Percentiles rank a stretch among this genome's conserved stretches.
phyloP scores from a whole-genome alignment of 2,113 vertebrate genomes.

The Microtus oregoni region DNA sequence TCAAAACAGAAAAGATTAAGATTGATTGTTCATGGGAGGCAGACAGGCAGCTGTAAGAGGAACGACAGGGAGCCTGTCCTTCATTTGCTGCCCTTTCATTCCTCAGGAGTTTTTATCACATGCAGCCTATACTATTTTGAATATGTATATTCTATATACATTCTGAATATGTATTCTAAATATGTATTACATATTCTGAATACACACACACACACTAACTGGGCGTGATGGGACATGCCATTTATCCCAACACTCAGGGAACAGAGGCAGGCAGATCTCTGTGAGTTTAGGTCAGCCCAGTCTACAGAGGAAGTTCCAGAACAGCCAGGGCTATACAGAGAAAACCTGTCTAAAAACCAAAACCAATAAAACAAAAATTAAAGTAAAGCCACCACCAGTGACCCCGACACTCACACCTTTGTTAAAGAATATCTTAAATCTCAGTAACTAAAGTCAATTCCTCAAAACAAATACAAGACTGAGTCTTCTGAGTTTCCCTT shows the following conservation, averaged over 20 bases:
- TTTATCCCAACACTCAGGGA: background rate
- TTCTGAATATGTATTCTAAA: background rate
- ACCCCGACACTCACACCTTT: background rate
- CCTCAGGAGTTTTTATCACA: background rate
- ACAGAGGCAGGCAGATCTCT: background rate
- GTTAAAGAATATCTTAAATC: background rate
- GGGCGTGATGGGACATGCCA: accelerated
- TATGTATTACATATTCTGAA: background rate
- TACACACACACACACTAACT: background rate
- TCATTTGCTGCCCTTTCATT: background rate
- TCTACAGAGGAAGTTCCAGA: background rate
- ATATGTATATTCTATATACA: background rate
- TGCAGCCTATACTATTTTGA: background rate
- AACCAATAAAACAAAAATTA: background rate
- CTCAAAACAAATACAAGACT: background rate
- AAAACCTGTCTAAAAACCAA: background rate
- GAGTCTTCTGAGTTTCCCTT: background rate
- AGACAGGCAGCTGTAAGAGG: background rate
- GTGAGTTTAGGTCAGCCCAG: background rate
- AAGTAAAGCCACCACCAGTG: background rate
- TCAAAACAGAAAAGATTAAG: background rate
- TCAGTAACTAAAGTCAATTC: constrained; percentile 9
- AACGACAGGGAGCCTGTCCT: background rate
- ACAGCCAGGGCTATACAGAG: background rate
- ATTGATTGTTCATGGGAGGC: background rate